phyloP scores from a whole-genome alignment of 2,888 invertebrate genomes.

The Cataglyphis livida region DNA sequence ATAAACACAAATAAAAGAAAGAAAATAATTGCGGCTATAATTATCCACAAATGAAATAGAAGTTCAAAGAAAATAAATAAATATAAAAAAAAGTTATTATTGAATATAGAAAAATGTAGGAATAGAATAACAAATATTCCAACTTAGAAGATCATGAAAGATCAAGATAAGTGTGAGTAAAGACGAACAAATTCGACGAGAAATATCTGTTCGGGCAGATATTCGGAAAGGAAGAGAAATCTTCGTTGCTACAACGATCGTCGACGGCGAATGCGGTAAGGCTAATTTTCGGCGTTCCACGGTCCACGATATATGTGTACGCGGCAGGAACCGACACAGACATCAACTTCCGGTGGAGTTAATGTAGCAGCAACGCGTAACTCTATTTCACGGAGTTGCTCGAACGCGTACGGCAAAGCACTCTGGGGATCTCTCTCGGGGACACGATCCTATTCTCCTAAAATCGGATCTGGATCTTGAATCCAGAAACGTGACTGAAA shows the following conservation, averaged over 20 bases:
- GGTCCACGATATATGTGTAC: conserved; percentile 32
- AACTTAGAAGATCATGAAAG: neutral
- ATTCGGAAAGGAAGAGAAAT: conserved; percentile 20
- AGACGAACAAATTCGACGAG: neutral
- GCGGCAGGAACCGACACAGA: conserved; percentile 50
- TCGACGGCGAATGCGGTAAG: conserved; percentile 28
- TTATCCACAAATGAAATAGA: neutral
- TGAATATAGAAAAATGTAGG: neutral
- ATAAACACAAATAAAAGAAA: neutral
- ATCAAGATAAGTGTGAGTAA: neutral
- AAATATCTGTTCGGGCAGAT: neutral
- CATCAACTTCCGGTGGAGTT: conserved; percentile 73
- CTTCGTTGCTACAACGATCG: conserved; percentile 28
- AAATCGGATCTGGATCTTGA: conserved; percentile 72
- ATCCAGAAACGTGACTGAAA: conserved; percentile 69
- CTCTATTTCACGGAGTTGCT: conserved; percentile 73
- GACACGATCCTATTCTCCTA: conserved; percentile 39
- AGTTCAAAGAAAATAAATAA: neutral
- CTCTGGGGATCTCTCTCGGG: conserved; percentile 57
- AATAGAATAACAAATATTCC: neutral
- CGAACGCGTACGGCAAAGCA: conserved; percentile 69
- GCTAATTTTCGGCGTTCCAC: conserved; percentile 42
- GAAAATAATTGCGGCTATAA: neutral
- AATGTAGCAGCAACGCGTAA: conserved; percentile 73
- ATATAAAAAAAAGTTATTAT: neutral